Base-by-base conservation (phyloP, 1,140 invertebrate species). In the Panonychus citri region DNA sequence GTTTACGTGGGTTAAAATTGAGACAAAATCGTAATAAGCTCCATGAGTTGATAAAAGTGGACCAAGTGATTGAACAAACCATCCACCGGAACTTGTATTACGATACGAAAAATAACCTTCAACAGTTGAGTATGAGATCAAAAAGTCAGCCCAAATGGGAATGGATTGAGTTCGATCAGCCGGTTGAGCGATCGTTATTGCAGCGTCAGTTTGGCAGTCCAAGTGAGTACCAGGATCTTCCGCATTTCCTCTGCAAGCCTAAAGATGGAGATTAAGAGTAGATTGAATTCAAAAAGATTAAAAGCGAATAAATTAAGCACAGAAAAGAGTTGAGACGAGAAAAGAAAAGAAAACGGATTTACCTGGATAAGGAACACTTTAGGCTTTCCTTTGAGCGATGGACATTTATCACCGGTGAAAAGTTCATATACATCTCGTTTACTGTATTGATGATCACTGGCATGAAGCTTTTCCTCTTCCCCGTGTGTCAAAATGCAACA, bases 61-160 rank as follows among this genome's bases (percentile, higher is more conserved):
- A 63, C 81, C 83, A 1, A 97, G 70, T 1, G 88, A 81, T 73
- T 96, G 89, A 69, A 95, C 83, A 65, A 94, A 96, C 90, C 91
- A 97, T 0, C 61, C 62, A 17, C 87, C 85, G 39, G 70, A 71
- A 10, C 81, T 82, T 13, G 86, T 90, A 66, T 95, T 94, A 57
- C 90, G 77, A 90, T 90, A 96, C 0, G 89, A 93, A 69, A 81
- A 95, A 69, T 77, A 86, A 57, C 85, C 88, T 67, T 87, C 82
- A 56, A 94, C 81, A 26, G 89, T 93, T 8, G 87, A 93, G 68
- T 89, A 95, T 17, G 81, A 82, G 64, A 94, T 84, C 13, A 95
- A 71, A 69, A 94, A 90, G 69, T 96, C 90, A 24, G 89, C 89
- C 69, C 90, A 83, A 55, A 78, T 75, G 13, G 91, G 91, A 66